Evolutionary conservation across 2,888 invertebrate species (phyloP).

Genomic region (Lottia scabra): DNA sequence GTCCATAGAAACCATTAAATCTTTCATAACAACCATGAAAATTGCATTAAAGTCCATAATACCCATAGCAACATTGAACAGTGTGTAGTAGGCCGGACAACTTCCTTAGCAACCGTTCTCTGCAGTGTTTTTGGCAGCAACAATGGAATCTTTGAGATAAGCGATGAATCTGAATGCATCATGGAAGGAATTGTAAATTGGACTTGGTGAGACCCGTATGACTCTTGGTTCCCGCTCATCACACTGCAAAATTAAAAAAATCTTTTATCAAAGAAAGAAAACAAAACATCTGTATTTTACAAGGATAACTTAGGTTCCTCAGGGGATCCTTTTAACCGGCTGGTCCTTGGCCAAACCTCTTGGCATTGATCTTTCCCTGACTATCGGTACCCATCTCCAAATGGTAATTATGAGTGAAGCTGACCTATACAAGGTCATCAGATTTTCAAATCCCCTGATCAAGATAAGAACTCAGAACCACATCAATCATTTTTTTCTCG

Average conservation of each 20-base stretch:
- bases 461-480: too few relatives aligned
- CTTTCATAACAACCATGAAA: neutral
- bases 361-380: too few relatives aligned
- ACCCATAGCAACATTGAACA: neutral
- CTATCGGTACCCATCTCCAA: too few relatives aligned
- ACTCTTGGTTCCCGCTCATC: conserved; percentile 72
- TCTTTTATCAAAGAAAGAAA: too few relatives aligned
- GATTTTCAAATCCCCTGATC: too few relatives aligned
- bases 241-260: conserved; percentile 64
- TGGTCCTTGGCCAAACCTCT: too few relatives aligned
- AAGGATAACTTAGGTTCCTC: too few relatives aligned
- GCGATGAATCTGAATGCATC: conserved; percentile 69
- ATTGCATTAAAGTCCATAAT: neutral
- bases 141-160: conserved; percentile 46
- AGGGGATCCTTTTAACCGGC: too few relatives aligned
- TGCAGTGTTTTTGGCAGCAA: conserved; percentile 35
- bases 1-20: neutral
- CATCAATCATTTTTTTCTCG: too few relatives aligned
- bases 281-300: too few relatives aligned
- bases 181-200: conserved; percentile 73
- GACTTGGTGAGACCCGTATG: conserved; percentile 72
- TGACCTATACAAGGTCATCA: too few relatives aligned
- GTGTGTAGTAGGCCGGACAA: neutral
- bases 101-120: neutral
- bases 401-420: too few relatives aligned